Base-by-base conservation (phyloP, 2,888 invertebrate species). In the Ashinkailepas kermadecensis region DNA sequence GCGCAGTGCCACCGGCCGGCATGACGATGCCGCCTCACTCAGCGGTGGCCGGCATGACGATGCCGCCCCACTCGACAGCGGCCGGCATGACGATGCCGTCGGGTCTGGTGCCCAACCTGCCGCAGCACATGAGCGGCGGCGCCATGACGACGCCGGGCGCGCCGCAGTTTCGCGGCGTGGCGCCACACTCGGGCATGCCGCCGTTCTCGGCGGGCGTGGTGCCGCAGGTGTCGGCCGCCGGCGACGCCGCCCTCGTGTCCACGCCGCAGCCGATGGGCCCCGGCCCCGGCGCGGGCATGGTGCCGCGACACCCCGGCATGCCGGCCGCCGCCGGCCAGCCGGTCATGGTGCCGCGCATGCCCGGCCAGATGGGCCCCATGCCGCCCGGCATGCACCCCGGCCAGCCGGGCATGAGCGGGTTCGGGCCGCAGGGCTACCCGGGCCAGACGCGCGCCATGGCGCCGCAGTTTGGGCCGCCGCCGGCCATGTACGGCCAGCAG, bases 381-480 rank as follows among this genome's bases (percentile, higher is more conserved):
- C 65, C 15, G 0, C n/a, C 65, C 6, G 65, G 65, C 65, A 65
- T 65, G 65, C n/a, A 23, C 1, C 65, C 65, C 10, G 74, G 74
- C 21, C 74, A 74, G 74, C 54, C 56, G 56, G 74, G 74, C 21
- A 74, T 15, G 79, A 58, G 15, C 80, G 74, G 25, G 59, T 78
- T n/a, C 80, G 82, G 62, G 58, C 81, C 8, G 78, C 21, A 15
- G 67, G 70, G 21, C 78, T 81, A 25, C 64, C 78, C 62, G 67
- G 70, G 81, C 80, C 80, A 54, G 18, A 21, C 56, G 54, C 80
- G 58, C 79, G 78, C 57, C 54, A 78, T 80, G 65, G 65, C 65
- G 78, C 62, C 81, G 65, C 64, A 64, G 25, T 65, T 62, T 23
- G 59, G 59, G n/a, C 64, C 80, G 23, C 64, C 39, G 9, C 80